phyloP scores from a whole-genome alignment of 2,797 vertebrate genomes.

The Eleutherodactylus coqui region DNA sequence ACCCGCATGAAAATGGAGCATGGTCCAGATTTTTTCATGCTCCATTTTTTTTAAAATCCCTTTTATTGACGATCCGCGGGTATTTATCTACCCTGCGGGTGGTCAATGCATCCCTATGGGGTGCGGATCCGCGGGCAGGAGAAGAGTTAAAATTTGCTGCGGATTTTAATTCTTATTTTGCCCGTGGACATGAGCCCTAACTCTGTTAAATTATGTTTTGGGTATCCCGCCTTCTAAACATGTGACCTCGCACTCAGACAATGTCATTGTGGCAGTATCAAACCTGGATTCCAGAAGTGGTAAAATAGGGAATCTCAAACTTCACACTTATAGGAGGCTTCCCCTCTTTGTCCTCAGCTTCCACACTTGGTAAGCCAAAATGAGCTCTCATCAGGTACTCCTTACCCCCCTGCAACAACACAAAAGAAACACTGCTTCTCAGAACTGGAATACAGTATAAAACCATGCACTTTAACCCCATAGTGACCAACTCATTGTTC shows the following conservation, averaged over 20 bases:
- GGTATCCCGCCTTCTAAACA: not conserved
- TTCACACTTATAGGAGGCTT: slow-evolving; percentile 98
- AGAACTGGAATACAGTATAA: not conserved
- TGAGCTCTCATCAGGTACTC: slow-evolving; percentile 98
- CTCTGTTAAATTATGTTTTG: not conserved
- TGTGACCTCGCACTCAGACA: not conserved
- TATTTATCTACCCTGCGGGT: no score
- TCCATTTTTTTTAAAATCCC: no score
- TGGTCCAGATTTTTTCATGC: no score
- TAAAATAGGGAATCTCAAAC: slow-evolving; percentile 99
- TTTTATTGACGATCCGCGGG: no score
- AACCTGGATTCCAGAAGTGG: slow-evolving; percentile 98
- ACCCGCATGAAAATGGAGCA: no score
- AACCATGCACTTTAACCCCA: not conserved
- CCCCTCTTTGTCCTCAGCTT: slow-evolving; percentile 98
- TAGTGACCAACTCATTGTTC: no score
- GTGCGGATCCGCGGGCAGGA: no score
- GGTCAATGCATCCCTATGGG: no score
- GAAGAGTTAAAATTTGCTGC: no score
- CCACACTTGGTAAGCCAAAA: slow-evolving; percentile 95
- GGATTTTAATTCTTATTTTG: no score
- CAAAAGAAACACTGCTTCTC: not conserved
- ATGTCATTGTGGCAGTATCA: not conserved
- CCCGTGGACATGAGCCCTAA: no score
- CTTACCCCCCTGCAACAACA: slow-evolving; percentile 87